These are phyloP conservation scores for Watersipora subatra DNA, from an alignment of 1,140 invertebrate genomes.

Conservation along the genomic window DNA sequence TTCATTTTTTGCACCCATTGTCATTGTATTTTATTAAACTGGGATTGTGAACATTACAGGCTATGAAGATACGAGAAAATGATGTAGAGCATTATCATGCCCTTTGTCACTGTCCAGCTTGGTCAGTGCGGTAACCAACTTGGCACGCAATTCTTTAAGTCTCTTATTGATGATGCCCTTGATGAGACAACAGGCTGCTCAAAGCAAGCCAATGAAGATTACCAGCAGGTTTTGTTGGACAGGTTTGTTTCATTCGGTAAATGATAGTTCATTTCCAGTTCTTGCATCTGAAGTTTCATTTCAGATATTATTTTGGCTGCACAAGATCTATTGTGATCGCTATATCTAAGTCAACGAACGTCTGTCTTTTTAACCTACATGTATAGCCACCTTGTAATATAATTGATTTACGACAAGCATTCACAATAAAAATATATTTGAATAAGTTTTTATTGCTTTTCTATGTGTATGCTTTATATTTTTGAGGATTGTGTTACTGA, in stretches of 20 bases:
- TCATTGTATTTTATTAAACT: background rate
- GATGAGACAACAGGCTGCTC: background rate
- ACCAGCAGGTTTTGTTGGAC: background rate
- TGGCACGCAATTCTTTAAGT: conserved; percentile 36
- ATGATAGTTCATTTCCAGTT: background rate
- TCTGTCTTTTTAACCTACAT: too few relatives aligned
- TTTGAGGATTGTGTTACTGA: too few relatives aligned
- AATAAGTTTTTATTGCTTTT: too few relatives aligned
- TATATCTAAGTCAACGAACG: too few relatives aligned
- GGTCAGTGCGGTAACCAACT: conserved; percentile 45
- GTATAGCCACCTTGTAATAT: too few relatives aligned
- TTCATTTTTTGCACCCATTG: background rate
- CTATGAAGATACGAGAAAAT: background rate
- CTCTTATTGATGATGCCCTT: conserved; percentile 29
- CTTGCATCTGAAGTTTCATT: background rate
- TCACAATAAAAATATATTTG: too few relatives aligned
- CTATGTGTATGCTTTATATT: too few relatives aligned
- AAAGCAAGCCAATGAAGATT: background rate
- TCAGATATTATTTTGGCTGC: background rate
- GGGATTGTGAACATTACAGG: background rate
- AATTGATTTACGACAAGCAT: too few relatives aligned
- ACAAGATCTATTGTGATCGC: background rate
- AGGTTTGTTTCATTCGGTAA: too few relatives aligned
- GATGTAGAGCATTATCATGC: conserved; percentile 20
- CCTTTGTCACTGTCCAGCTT: conserved; percentile 39